A percentile compares a stretch with the other conserved stretches of the same genome.
phyloP scores from a whole-genome alignment of 2,888 invertebrate species.

The Limnephilus rhombicus region DNA sequence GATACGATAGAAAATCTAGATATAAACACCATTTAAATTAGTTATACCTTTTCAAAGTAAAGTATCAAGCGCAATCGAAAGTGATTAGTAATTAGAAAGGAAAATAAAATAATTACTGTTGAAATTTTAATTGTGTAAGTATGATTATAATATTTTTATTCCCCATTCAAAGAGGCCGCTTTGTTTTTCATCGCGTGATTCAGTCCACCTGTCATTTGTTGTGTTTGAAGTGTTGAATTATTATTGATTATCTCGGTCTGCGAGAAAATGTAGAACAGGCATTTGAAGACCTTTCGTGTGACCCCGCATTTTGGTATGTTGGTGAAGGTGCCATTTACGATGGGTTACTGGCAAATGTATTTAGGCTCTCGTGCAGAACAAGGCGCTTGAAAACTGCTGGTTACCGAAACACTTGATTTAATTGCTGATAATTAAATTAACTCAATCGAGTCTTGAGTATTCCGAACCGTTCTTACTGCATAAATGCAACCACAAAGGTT shows the following conservation, averaged over 20 bases:
- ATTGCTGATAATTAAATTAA: not conserved
- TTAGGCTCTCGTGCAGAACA: not conserved
- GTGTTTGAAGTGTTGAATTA: not conserved
- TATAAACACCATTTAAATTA: no score
- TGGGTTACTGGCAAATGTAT: conserved; percentile 24
- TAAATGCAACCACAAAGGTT: not conserved
- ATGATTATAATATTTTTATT: not conserved
- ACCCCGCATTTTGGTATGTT: conserved; percentile 28
- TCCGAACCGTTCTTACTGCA: not conserved
- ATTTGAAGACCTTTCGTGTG: conserved; percentile 27
- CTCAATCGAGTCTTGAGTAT: not conserved
- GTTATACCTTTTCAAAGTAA: no score
- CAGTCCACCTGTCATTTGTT: conserved; percentile 16
- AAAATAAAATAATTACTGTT: not conserved
- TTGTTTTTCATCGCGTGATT: not conserved
- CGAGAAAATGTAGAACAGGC: conserved; percentile 15
- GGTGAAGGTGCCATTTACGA: conserved; percentile 43
- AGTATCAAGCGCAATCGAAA: no score
- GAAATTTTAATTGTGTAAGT: not conserved
- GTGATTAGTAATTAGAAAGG: not conserved
- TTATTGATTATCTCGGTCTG: conserved; percentile 19
- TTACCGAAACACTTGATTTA: not conserved
- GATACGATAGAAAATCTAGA: no score
- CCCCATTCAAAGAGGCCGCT: not conserved
- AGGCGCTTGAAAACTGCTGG: not conserved